These are phyloP conservation scores for Sisyra nigra DNA, from an alignment of 2,888 invertebrate species.

Conservation along the genomic window DNA sequence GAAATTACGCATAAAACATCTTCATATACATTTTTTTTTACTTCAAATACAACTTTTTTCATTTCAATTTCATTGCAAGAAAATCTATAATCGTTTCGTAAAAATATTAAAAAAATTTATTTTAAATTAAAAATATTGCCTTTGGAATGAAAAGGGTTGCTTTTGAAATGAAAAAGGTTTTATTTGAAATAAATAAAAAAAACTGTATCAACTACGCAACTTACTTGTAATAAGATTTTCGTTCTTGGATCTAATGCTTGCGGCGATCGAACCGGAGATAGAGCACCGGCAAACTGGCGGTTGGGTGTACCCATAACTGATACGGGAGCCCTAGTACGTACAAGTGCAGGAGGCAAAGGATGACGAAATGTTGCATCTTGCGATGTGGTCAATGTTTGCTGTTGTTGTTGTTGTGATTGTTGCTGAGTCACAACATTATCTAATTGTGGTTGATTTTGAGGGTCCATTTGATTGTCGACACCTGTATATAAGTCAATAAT, in stretches of 20 bases:
- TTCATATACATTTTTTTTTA: neutral
- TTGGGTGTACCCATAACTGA: conserved; percentile 12
- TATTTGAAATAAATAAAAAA: too few species aligned
- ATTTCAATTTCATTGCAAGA: too few species aligned
- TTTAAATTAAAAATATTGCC: too few species aligned
- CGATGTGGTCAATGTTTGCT: conserved; percentile 12
- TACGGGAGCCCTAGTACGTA: conserved; percentile 32
- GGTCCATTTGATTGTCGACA: neutral
- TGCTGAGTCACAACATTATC: conserved; percentile 11
- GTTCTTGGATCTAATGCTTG: conserved; percentile 32
- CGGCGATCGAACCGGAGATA: conserved; percentile 30
- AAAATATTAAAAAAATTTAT: too few species aligned
- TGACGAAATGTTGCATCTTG: conserved; percentile 50
- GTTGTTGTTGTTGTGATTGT: conserved; percentile 14
- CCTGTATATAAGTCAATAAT: too few species aligned
- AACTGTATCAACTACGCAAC: too few species aligned
- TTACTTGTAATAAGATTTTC: conserved; percentile 31
- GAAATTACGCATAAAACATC: neutral
- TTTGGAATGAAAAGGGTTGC: too few species aligned
- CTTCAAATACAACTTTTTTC: too few species aligned
- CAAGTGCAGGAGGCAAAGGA: conserved; percentile 41
- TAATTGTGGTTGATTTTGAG: conserved; percentile 14
- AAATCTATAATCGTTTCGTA: too few species aligned
- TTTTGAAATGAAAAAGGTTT: too few species aligned
- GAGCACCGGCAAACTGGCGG: conserved; percentile 18